Conservation (phyloP, 2,888 invertebrate species). For the Hyalella azteca region DNA sequence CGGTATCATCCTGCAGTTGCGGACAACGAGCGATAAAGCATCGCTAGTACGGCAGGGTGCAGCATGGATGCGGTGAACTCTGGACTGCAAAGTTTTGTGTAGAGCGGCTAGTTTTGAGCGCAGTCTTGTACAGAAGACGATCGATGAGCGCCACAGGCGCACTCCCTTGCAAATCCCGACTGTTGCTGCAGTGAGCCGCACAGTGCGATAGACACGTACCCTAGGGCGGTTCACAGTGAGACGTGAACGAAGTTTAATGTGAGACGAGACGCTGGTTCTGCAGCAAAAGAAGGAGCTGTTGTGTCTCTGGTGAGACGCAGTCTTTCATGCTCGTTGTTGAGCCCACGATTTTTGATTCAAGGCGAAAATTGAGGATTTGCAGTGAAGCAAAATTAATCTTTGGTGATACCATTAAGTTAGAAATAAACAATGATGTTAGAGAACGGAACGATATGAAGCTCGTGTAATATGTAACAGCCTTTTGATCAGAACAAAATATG, state of each 20-base stretch:
- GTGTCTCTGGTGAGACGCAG: too few relatives aligned
- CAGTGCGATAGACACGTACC: background rate
- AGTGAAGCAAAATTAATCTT: too few relatives aligned
- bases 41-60: background rate
- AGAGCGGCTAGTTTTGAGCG: background rate
- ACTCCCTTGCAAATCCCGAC: background rate
- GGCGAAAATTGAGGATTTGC: too few relatives aligned
- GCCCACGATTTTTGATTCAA: too few relatives aligned
- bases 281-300: too few relatives aligned
- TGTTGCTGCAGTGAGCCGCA: background rate
- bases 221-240: background rate
- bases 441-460: too few relatives aligned
- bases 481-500: too few relatives aligned
- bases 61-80: background rate
- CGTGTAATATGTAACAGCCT: too few relatives aligned
- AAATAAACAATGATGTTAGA: too few relatives aligned
- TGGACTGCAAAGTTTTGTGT: background rate
- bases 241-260: background rate
- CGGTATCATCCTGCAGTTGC: background rate
- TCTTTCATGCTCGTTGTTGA: too few relatives aligned
- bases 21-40: background rate
- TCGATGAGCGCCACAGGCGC: conserved; percentile 6
- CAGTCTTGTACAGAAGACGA: background rate
- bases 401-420: too few relatives aligned
- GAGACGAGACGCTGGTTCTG: too few relatives aligned